Conservation (phyloP, 64 coral and sea anemone species). For the Catalaphyllia jardinei region DNA sequence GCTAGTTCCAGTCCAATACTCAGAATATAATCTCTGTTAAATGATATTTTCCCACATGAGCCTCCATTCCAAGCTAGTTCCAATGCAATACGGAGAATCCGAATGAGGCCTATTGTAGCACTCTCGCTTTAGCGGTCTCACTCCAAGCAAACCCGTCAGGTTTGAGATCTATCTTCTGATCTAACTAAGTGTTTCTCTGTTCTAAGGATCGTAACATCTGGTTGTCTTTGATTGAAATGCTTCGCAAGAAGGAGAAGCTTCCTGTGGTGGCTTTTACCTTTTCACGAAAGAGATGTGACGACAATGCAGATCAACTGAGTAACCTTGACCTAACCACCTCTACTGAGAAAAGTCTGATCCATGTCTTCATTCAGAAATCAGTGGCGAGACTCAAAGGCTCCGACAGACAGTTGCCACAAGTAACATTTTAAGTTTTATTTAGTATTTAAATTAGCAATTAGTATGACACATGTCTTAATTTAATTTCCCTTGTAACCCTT, state of each 20-base stretch:
- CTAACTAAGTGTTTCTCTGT: not conserved
- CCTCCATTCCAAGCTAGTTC: no score
- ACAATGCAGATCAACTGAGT: conserved; percentile 75
- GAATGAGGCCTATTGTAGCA: no score
- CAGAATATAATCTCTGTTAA: no score
- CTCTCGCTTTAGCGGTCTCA: no score
- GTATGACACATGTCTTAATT: not conserved
- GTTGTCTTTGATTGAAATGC: conserved; percentile 83
- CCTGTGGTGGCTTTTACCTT: conserved; percentile 95
- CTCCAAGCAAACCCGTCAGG: no score
- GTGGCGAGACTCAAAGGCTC: conserved; percentile 71
- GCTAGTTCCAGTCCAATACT: no score
- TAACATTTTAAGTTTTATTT: not conserved
- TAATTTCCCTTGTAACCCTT: not conserved
- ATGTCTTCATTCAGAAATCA: conserved; percentile 82
- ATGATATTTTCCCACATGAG: no score
- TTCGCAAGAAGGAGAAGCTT: conserved; percentile 86
- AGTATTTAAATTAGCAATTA: not conserved
- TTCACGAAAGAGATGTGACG: conserved; percentile 84
- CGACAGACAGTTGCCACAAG: conserved; percentile 79
- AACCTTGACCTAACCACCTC: conserved; percentile 81
- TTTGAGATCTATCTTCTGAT: not conserved
- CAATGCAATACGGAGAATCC: no score
- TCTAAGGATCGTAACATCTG: conserved; percentile 85
- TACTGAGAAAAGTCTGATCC: conserved; percentile 79